Conservation (phyloP, 2,888 invertebrate species). For the Drosophila nigricruria region DNA sequence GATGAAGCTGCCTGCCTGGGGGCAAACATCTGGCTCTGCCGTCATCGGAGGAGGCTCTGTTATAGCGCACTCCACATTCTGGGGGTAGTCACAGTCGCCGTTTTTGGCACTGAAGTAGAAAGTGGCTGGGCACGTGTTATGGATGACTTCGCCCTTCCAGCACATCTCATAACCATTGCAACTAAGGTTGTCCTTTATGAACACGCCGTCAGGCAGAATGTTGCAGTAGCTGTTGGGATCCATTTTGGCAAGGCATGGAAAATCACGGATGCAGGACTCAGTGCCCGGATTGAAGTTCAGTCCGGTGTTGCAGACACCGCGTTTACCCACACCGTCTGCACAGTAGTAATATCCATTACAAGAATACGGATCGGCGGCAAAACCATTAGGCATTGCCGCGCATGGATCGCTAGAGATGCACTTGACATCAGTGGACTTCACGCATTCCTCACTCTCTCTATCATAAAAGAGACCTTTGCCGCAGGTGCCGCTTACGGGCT, state of each 20-base stretch:
- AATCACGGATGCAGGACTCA: constrained; percentile 66
- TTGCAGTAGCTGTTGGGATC: constrained; percentile 78
- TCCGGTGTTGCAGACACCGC: constrained; percentile 68
- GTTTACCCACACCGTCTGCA: constrained; percentile 57
- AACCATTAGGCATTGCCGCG: constrained; percentile 63
- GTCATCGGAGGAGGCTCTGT: constrained; percentile 44
- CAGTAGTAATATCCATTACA: constrained; percentile 82
- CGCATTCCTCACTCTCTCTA: constrained; percentile 61
- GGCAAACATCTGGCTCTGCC: constrained; percentile 55
- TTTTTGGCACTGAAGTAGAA: constrained; percentile 68
- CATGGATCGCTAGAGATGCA: constrained; percentile 81
- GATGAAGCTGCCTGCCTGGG: constrained; percentile 64
- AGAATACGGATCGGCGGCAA: constrained; percentile 76
- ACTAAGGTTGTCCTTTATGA: constrained; percentile 59
- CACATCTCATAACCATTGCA: constrained; percentile 77
- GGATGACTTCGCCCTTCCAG: constrained; percentile 57
- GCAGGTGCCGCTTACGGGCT: constrained; percentile 69
- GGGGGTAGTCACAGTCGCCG: constrained; percentile 70
- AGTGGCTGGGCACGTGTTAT: constrained; percentile 70
- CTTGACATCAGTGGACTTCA: constrained; percentile 49
- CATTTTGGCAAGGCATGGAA: constrained; percentile 59
- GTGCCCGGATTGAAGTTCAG: constrained; percentile 73
- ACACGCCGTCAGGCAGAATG: constrained; percentile 80
- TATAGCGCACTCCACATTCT: constrained; percentile 61
- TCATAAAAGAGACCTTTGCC: constrained; percentile 69